Base-by-base conservation (phyloP, 1,140 invertebrate species). In the Stenopsyche tienmushanensis region DNA sequence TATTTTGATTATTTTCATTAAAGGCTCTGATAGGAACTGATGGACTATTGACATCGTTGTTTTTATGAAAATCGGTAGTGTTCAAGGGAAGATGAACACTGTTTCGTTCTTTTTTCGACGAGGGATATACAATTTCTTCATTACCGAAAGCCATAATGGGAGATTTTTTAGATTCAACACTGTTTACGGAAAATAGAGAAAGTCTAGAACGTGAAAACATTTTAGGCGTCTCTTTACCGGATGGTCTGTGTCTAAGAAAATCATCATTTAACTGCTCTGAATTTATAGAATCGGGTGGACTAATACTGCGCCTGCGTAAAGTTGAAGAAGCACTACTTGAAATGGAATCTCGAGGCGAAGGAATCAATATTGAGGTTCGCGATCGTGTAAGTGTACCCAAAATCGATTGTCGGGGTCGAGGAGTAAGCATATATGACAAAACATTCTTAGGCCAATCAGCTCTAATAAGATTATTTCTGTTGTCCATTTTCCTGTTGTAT, bases 351-450 rank as follows among this genome's bases (percentile, higher is more conserved):
- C 49, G 45, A n/a, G 45, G 8, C 29, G 60, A 52, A 1, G 45
- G 60, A 15, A 62, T 13, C 8, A 49, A 42, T n/a, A 84, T 70
- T 3, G 81, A 80, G 0, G 83, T 84, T 26, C 80, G 73, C 1
- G 83, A 83, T 3, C 83, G 75, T 0, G 81, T 78, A 42, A 84
- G 71, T 2, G 76, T 75, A 21, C 79, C 81, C 13, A 85, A 81
- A 60, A 85, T 77, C 0, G 82, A 80, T 53, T 77, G 76, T 1
- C 80, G 25, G 2, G 82, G 77, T 2, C 80, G 77, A 52, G 82
- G 79, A 42, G 76, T 77, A 64, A 75, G 76, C 10, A 84, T 73
- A 17, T 82, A 76, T 26, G 80, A 78, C 0, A 82, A 73, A 0
- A 71, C 82, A 72, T 78, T 83, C 69, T 75, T 77, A 20, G 76